Percentiles rank a stretch among this genome's conserved stretches.
These are phyloP conservation scores for Euwallacea similis DNA, from an alignment of 1,140 invertebrate genomes.

Conservation along the genomic window DNA sequence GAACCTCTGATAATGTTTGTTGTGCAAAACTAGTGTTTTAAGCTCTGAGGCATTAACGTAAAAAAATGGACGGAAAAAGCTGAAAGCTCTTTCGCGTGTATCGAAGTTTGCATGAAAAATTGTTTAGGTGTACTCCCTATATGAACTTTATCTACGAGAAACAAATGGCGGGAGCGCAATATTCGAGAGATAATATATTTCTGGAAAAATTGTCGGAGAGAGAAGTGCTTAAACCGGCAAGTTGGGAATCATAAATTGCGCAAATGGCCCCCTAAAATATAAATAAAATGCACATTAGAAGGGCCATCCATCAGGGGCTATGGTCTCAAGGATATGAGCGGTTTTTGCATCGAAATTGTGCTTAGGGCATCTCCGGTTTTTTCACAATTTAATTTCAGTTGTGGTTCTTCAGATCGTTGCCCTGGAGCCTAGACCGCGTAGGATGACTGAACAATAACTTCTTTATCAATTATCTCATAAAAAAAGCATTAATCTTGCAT, in stretches of 20 bases:
- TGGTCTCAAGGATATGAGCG: not conserved
- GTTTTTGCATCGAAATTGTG: not conserved
- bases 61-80: too few relatives aligned
- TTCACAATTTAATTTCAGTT: too few relatives aligned
- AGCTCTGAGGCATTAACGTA: too few relatives aligned
- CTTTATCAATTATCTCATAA: too few relatives aligned
- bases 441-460: too few relatives aligned
- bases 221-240: not conserved
- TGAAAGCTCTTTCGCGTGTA: not conserved
- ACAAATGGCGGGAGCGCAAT: not conserved
- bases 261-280: slow-evolving; percentile 28
- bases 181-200: not conserved
- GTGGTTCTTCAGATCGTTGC: too few relatives aligned
- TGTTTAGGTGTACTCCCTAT: not conserved
- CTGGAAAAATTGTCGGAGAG: not conserved
- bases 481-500: too few relatives aligned
- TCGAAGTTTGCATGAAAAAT: slow-evolving; percentile 1
- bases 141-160: too few relatives aligned
- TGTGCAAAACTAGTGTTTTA: too few relatives aligned
- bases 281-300: slow-evolving; percentile 32
- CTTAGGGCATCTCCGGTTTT: too few relatives aligned
- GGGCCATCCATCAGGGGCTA: slow-evolving; percentile 16
- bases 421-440: too few relatives aligned
- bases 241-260: slow-evolving; percentile 15
- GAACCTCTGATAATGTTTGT: too few relatives aligned